Evolutionary conservation across 92 coral and sea anemone species (phyloP).

Genomic region (Parazoanthus atlanticus): DNA sequence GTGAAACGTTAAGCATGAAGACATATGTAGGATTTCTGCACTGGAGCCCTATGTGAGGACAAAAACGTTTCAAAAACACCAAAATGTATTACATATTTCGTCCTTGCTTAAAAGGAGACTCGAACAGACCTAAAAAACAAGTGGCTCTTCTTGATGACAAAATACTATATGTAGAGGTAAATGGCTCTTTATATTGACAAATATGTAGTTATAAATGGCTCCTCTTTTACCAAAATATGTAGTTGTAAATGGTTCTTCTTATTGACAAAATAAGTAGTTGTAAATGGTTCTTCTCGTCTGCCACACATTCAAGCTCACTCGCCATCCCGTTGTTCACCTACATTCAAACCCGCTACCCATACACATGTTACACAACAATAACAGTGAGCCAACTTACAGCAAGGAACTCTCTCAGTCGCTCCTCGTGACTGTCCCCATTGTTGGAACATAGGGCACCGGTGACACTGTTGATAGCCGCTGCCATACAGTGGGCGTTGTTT

Average conservation of each 20-base stretch:
- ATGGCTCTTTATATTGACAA: too few relatives aligned
- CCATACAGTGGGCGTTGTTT: conserved; percentile 96
- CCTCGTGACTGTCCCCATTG: conserved; percentile 93
- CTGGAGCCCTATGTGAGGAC: not conserved
- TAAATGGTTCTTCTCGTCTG: not conserved
- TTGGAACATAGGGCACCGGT: conserved; percentile 89
- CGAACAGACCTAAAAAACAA: too few relatives aligned
- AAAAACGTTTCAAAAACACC: not conserved
- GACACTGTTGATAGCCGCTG: conserved; percentile 75
- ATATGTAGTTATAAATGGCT: too few relatives aligned
- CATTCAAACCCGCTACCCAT: not conserved
- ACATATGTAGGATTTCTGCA: not conserved
- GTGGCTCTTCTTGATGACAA: too few relatives aligned
- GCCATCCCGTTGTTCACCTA: not conserved
- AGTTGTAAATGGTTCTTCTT: not conserved
- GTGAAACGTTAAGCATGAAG: not conserved
- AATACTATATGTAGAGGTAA: too few relatives aligned
- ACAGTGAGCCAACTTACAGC: conserved; percentile 65
- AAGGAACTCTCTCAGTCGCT: conserved; percentile 89
- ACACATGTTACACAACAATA: not conserved
- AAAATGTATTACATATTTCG: not conserved
- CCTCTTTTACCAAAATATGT: too few relatives aligned
- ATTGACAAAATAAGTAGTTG: not conserved
- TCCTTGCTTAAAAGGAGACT: not conserved
- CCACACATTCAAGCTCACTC: not conserved